Percentiles rank a stretch among this genome's conserved stretches.
Evolutionary conservation across 2,113 vertebrate species (phyloP).

Genomic region (mouse (Mus musculus)): DNA sequence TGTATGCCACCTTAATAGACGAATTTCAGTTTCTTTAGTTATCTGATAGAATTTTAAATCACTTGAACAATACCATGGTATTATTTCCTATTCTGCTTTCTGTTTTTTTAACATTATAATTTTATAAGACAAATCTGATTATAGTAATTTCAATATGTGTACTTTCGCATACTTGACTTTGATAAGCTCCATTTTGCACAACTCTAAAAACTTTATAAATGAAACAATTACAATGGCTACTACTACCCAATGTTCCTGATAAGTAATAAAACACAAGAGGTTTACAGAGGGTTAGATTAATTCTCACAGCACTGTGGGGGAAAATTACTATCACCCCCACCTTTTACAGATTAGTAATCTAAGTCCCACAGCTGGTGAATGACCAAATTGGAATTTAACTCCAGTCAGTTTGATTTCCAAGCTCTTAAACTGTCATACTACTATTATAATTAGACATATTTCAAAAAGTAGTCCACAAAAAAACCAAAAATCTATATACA

Average conservation of each 20-base stretch:
- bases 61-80: not conserved
- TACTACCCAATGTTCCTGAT: not conserved
- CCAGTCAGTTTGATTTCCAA: not conserved
- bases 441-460: too few relatives aligned
- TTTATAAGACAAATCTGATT: not conserved
- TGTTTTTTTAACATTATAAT: conserved; percentile 32
- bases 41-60: not conserved
- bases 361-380: not conserved
- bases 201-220: not conserved
- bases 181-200: not conserved
- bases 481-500: not conserved
- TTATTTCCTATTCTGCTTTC: not conserved
- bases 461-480: not conserved
- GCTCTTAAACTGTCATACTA: too few relatives aligned
- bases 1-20: not conserved
- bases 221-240: not conserved
- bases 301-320: not conserved
- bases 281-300: not conserved
- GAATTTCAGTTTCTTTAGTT: conserved; percentile 27
- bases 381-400: not conserved
- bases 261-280: not conserved
- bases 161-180: not conserved
- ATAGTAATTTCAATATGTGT: not conserved
- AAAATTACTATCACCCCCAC: not conserved
- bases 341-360: not conserved